phyloP scores from a whole-genome alignment of 2,888 invertebrate genomes.

The Brachycybe producta region DNA sequence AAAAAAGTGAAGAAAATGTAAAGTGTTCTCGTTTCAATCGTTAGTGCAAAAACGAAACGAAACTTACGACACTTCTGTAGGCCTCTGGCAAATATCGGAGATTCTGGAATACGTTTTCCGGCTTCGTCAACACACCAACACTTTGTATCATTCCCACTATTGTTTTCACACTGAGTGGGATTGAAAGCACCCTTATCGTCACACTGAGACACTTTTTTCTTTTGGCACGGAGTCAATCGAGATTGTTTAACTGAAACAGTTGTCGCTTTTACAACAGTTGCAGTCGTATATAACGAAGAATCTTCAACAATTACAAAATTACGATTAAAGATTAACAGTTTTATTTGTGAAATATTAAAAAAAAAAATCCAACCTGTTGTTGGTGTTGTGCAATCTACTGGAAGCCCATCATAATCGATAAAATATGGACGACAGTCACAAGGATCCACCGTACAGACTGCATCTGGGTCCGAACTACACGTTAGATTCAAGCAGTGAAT shows the following conservation, averaged over 20 bases:
- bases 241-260: neutral
- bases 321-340: no score
- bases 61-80: conserved; percentile 14
- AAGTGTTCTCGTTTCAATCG: no score
- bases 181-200: conserved; percentile 44
- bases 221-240: conserved; percentile 10
- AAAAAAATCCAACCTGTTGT: no score
- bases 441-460: conserved; percentile 30
- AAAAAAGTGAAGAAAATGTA: conserved; percentile 1
- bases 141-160: conserved; percentile 27
- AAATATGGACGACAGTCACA: conserved; percentile 27
- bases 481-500: conserved; percentile 27
- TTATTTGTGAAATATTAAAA: no score
- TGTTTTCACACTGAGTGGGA: conserved; percentile 53
- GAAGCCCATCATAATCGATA: conserved; percentile 21
- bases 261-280: neutral
- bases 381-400: conserved; percentile 3
- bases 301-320: neutral
- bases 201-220: conserved; percentile 19
- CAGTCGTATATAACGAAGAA: neutral
- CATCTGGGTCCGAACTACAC: conserved; percentile 26
- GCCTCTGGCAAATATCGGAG: conserved; percentile 11
- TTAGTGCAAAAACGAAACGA: neutral
- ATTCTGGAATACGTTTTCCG: conserved; percentile 39
- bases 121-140: conserved; percentile 84